Conservation (phyloP, 2,797 vertebrate genomes). For the Halcyon chelicuti region DNA sequence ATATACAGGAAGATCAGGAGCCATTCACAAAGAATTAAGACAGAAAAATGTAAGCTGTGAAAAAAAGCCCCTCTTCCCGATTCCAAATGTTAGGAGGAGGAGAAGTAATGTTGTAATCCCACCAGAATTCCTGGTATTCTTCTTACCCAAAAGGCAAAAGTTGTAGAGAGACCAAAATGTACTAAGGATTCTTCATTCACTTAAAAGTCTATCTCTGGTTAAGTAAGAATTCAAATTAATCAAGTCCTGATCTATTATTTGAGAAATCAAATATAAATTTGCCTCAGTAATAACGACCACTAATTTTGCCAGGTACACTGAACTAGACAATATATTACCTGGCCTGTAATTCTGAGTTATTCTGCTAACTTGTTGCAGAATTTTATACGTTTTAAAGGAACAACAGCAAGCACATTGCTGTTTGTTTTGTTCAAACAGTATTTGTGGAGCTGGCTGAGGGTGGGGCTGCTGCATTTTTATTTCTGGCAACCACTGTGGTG, state of each 20-base stretch:
- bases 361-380: neutral
- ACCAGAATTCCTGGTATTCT: neutral
- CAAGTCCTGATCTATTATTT: neutral
- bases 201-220: neutral
- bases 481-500: neutral
- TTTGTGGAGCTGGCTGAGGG: neutral
- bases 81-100: neutral
- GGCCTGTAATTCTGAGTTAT: neutral
- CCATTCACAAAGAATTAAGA: neutral
- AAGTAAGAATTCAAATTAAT: neutral
- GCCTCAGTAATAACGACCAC: neutral
- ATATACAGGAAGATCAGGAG: neutral
- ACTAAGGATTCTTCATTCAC: neutral
- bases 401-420: neutral
- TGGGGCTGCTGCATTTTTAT: neutral
- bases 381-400: neutral
- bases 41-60: neutral
- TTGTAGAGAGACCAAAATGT: neutral
- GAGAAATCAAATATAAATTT: neutral
- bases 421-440: neutral
- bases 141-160: neutral
- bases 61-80: neutral
- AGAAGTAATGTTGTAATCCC: neutral
- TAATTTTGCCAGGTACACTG: neutral
- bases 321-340: neutral